Percentiles rank a stretch among this genome's conserved stretches.
Evolutionary conservation across 2,888 invertebrate genomes (phyloP).

Genomic region (Allolobophora icterica): DNA sequence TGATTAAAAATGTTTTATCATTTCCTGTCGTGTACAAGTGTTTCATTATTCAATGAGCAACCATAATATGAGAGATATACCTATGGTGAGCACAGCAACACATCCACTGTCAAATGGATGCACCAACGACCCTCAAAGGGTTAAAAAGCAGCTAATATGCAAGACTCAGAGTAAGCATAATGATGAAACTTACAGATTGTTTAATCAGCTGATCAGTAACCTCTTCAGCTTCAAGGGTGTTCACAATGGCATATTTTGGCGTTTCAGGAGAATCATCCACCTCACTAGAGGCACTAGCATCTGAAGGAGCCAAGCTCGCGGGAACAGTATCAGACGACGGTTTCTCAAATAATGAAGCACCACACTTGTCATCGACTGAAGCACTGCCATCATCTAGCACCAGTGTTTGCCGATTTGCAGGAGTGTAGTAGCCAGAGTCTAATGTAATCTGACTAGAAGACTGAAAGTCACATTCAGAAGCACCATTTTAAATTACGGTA

Average conservation of each 20-base stretch:
- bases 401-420: not conserved
- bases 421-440: not conserved
- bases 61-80: not conserved
- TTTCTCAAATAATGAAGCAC: not conserved
- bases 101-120: not conserved
- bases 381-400: not conserved
- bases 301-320: not conserved
- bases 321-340: not conserved
- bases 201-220: slow-evolving; percentile 37
- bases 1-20: not conserved
- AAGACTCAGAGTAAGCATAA: not conserved
- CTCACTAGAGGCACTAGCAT: not conserved
- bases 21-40: not conserved
- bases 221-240: slow-evolving; percentile 25
- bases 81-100: not conserved
- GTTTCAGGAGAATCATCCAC: not conserved
- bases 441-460: slow-evolving; percentile 2
- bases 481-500: not conserved
- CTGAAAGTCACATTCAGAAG: slow-evolving; percentile 6
- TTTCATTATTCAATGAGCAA: not conserved
- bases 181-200: slow-evolving; percentile 26
- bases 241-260: not conserved
- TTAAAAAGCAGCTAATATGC: not conserved
- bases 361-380: not conserved
- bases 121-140: not conserved